A percentile compares a stretch with the other conserved stretches of the same genome.
These are phyloP conservation scores for Lasius fuliginosus DNA, from an alignment of 2,888 invertebrate species.

Conservation along the genomic window DNA sequence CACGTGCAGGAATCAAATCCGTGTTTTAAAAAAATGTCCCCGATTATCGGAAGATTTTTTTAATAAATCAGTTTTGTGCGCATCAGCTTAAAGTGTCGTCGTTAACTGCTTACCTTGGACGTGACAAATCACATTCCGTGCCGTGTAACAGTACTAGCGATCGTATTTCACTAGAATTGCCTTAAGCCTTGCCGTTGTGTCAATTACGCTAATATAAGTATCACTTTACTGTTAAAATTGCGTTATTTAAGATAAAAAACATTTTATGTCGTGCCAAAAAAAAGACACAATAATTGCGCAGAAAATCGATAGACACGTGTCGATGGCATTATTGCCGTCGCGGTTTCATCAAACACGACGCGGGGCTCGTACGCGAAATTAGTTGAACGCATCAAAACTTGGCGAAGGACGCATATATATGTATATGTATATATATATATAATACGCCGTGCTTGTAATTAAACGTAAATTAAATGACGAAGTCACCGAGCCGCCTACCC, in stretches of 20 bases:
- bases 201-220: not conserved
- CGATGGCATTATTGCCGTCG: not conserved
- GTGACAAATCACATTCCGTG: conserved; percentile 14
- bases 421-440: no score
- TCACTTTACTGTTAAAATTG: conserved; percentile 1
- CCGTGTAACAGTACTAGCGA: conserved; percentile 7
- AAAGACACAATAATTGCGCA: not conserved
- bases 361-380: conserved; percentile 14
- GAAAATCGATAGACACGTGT: not conserved
- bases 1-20: conserved; percentile 32
- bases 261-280: not conserved
- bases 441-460: conserved; percentile 30
- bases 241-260: not conserved
- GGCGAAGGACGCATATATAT: not conserved
- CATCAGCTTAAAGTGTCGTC: not conserved
- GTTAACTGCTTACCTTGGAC: conserved; percentile 19
- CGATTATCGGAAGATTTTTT: not conserved
- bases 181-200: not conserved
- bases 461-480: conserved; percentile 51
- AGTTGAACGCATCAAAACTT: conserved; percentile 32
- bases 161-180: conserved; percentile 21
- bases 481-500: conserved; percentile 6
- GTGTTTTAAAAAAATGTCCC: conserved; percentile 12
- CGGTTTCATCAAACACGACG: conserved; percentile 1
- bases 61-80: not conserved